Percentiles rank a stretch among this genome's conserved stretches.
Evolutionary conservation across 53 echinoderm and acorn worm genomes (phyloP).

Genomic region (Luidia sarsii): DNA sequence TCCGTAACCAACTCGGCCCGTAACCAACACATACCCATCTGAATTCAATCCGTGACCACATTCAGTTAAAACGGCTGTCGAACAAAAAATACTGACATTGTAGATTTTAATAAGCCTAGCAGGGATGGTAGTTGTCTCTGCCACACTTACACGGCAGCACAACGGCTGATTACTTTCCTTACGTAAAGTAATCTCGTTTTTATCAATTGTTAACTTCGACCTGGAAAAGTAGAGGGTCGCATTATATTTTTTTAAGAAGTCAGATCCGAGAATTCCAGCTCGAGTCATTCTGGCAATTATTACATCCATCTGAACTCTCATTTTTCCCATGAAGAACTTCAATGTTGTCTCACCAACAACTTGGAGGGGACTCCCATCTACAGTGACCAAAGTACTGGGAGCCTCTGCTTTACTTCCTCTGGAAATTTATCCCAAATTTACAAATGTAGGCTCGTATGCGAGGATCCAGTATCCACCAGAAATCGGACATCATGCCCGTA

Average conservation of each 20-base stretch:
- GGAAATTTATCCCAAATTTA: slow-evolving; percentile 2
- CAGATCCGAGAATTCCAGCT: neutral
- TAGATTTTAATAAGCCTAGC: too few relatives aligned
- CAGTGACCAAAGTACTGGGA: too few relatives aligned
- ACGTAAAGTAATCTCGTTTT: neutral
- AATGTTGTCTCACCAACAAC: neutral
- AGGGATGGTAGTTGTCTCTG: neutral
- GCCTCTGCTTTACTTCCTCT: neutral
- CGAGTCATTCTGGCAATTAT: slow-evolving; percentile 3
- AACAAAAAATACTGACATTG: too few relatives aligned
- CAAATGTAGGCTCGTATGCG: neutral
- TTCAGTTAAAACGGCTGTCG: too few relatives aligned
- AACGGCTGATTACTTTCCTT: neutral
- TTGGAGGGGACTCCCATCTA: neutral
- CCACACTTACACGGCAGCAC: slow-evolving; percentile 13
- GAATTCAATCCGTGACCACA: too few relatives aligned
- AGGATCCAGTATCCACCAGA: slow-evolving; percentile 7
- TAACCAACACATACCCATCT: too few relatives aligned
- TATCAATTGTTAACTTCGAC: neutral
- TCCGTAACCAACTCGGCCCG: too few relatives aligned
- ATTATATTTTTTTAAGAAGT: neutral
- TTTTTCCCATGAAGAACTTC: neutral
- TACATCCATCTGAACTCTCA: neutral
- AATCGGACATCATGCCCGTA: neutral
- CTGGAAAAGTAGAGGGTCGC: neutral